Evolutionary conservation across 2,888 invertebrate genomes (phyloP).

Genomic region (Drosophila falleni): DNA sequence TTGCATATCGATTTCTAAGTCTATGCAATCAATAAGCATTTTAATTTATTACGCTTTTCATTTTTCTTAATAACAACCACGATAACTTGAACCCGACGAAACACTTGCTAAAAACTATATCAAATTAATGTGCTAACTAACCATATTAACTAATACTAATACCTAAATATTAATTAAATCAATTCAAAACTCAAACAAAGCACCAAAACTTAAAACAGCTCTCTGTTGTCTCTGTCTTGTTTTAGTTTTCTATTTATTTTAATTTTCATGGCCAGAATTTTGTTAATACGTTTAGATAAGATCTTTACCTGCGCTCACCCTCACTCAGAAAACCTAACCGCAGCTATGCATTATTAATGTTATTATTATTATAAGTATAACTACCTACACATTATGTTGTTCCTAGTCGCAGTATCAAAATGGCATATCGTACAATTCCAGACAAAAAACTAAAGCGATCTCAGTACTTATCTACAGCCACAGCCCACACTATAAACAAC

Average conservation of each 20-base stretch:
- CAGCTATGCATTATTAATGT: conserved; percentile 50
- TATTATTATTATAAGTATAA: conserved; percentile 17
- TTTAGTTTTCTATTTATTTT: conserved; percentile 14
- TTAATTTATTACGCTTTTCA: conserved; percentile 49
- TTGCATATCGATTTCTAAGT: conserved; percentile 30
- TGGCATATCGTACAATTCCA: conserved; percentile 40
- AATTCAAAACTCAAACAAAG: conserved; percentile 36
- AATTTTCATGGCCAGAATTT: conserved; percentile 67
- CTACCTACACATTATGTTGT: conserved; percentile 17
- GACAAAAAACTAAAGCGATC: conserved; percentile 20
- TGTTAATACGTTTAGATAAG: conserved; percentile 48
- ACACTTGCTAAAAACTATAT: conserved; percentile 82
- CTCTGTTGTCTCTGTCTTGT: conserved; percentile 20
- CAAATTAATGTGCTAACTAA: conserved; percentile 50
- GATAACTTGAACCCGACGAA: conserved; percentile 86
- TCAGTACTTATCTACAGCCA: conserved; percentile 50
- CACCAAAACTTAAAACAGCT: conserved; percentile 49
- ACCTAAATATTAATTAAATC: conserved; percentile 38
- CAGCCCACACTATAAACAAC: conserved; percentile 62
- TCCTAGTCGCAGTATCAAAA: conserved; percentile 15
- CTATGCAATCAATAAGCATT: conserved; percentile 28
- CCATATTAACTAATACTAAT: conserved; percentile 35
- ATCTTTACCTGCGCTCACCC: conserved; percentile 20
- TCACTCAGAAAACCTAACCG: conserved; percentile 23
- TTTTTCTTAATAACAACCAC: conserved; percentile 64